phyloP scores from a whole-genome alignment of 2,113 vertebrate genomes.

The Cheilinus undulatus region DNA sequence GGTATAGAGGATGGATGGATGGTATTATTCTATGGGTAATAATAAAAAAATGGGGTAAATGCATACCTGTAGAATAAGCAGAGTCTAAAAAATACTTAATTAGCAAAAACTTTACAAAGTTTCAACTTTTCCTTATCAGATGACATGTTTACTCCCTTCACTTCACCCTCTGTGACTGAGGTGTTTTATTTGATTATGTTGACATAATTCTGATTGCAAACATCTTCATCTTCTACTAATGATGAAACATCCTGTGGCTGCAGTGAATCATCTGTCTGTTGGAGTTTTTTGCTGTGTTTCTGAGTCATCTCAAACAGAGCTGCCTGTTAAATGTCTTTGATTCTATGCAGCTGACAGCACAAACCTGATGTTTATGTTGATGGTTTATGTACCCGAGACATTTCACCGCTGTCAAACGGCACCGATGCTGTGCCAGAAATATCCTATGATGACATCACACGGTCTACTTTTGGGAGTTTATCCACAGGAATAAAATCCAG shows the following conservation, averaged over 20 bases:
- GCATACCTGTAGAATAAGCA: too few relatives aligned
- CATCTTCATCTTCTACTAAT: conserved; percentile 35
- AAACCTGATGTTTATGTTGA: conserved; percentile 41
- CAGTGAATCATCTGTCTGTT: conserved; percentile 3
- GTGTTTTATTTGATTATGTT: too few relatives aligned
- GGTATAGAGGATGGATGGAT: too few relatives aligned
- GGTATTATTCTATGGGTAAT: too few relatives aligned
- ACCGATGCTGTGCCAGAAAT: conserved; percentile 54
- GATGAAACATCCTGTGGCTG: conserved; percentile 22
- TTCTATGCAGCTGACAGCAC: conserved; percentile 2
- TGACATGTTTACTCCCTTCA: too few relatives aligned
- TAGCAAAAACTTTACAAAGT: too few relatives aligned
- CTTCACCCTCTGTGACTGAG: too few relatives aligned
- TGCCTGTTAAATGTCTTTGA: conserved; percentile 36
- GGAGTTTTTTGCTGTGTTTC: not conserved
- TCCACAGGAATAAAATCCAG: conserved; percentile 35
- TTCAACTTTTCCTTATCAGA: too few relatives aligned
- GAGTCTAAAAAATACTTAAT: too few relatives aligned
- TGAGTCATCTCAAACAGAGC: conserved; percentile 35
- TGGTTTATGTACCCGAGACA: conserved; percentile 24
- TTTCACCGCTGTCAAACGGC: conserved; percentile 14
- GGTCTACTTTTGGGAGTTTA: conserved; percentile 35
- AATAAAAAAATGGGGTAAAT: too few relatives aligned
- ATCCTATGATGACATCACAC: conserved; percentile 53
- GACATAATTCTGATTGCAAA: too few relatives aligned